phyloP scores from a whole-genome alignment of 2,888 invertebrate genomes.

The Nemapogon koenigi region DNA sequence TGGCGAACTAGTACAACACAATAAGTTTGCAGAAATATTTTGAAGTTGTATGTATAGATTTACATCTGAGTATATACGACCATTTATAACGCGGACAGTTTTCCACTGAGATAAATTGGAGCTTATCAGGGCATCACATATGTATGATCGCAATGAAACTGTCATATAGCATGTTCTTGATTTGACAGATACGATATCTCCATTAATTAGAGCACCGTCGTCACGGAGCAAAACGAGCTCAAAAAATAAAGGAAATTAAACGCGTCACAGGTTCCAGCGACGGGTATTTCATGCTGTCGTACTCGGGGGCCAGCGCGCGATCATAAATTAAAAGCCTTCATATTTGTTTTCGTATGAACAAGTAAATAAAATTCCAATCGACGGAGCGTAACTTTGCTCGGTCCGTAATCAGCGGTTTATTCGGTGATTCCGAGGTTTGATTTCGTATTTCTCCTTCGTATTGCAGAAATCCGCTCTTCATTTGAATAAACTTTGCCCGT shows the following conservation, averaged over 20 bases:
- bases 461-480: constrained; percentile 33
- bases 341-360: constrained; percentile 53
- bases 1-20: too few species aligned
- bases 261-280: constrained; percentile 17
- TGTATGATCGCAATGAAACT: constrained; percentile 53
- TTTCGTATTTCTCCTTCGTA: constrained; percentile 31
- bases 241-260: constrained; percentile 35
- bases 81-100: not conserved
- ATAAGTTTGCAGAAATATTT: too few species aligned
- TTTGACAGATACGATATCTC: constrained; percentile 55
- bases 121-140: constrained; percentile 39
- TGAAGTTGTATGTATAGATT: too few species aligned
- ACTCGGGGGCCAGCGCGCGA: constrained; percentile 20
- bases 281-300: not conserved
- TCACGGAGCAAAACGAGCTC: constrained; percentile 34
- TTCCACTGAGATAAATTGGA: constrained; percentile 22
- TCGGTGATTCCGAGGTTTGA: constrained; percentile 48
- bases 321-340: constrained; percentile 59
- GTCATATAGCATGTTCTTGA: constrained; percentile 47
- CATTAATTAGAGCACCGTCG: constrained; percentile 45
- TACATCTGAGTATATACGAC: too few species aligned
- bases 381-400: constrained; percentile 48
- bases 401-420: constrained; percentile 56
- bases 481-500: constrained; percentile 38
- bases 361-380: constrained; percentile 54